A percentile compares a stretch with the other conserved stretches of the same genome.
Conservation (phyloP, 92 coral and sea anemone species). For the Umimayanthus kanabou region DNA sequence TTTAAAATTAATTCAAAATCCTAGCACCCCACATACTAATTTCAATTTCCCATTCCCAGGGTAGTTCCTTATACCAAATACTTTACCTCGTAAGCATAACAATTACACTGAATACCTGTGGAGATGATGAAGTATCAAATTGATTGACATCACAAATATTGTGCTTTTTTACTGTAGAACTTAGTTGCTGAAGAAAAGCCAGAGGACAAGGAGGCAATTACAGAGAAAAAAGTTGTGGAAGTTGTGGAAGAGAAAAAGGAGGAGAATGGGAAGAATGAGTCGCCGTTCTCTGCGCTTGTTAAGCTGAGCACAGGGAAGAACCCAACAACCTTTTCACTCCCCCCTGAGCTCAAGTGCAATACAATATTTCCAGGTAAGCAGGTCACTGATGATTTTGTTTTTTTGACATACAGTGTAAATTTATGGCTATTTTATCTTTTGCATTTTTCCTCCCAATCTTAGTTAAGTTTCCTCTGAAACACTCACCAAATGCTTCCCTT, state of each 20-base stretch:
- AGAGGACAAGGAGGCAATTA: conserved; percentile 49
- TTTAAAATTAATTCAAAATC: too few relatives aligned
- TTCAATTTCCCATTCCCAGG: too few relatives aligned
- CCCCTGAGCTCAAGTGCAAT: conserved; percentile 92
- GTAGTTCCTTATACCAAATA: too few relatives aligned
- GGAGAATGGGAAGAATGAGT: conserved; percentile 72
- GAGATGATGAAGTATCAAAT: too few relatives aligned
- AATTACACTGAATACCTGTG: too few relatives aligned
- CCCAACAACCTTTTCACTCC: conserved; percentile 92
- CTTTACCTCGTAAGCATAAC: too few relatives aligned
- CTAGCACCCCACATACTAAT: too few relatives aligned
- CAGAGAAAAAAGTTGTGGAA: conserved; percentile 56
- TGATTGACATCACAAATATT: too few relatives aligned
- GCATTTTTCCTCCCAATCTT: background rate
- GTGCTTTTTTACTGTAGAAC: background rate
- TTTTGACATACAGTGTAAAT: background rate
- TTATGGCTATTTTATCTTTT: background rate
- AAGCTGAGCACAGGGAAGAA: conserved; percentile 96
- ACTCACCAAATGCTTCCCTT: too few relatives aligned
- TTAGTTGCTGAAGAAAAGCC: conserved; percentile 8
- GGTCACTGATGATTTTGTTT: too few relatives aligned
- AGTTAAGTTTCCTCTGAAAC: too few relatives aligned
- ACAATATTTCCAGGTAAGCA: conserved; percentile 88
- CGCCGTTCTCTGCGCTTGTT: conserved; percentile 87
- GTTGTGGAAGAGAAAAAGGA: conserved; percentile 54